Evolutionary conservation across 2,888 invertebrate genomes (phyloP).

Genomic region (Dyspetes luteomarginatus): DNA sequence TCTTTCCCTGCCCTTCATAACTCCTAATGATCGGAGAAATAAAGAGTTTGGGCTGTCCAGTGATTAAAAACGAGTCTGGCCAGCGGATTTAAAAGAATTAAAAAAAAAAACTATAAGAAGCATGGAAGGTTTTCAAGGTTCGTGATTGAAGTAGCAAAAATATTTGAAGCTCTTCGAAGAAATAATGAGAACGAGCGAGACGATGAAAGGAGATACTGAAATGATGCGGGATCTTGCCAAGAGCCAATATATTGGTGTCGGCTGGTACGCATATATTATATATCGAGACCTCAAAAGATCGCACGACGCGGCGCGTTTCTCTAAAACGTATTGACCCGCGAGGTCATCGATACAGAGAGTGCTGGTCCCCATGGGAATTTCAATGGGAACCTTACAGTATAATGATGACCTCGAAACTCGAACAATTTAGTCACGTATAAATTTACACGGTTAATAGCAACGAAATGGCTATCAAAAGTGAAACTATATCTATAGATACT

Average conservation of each 20-base stretch:
- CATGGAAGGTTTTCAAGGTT: too few species aligned
- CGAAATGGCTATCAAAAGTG: conserved; percentile 1
- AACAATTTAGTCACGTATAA: conserved; percentile 44
- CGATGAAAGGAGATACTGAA: conserved; percentile 4
- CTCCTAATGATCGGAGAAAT: conserved; percentile 41
- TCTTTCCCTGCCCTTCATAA: neutral
- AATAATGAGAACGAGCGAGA: neutral
- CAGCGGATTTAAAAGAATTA: too few species aligned
- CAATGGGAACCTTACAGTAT: too few species aligned
- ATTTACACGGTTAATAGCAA: conserved; percentile 49
- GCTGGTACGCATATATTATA: conserved; percentile 51
- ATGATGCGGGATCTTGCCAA: conserved; percentile 17
- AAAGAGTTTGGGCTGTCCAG: conserved; percentile 16
- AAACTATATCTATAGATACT: neutral
- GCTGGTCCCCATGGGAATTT: too few species aligned
- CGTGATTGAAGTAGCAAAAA: neutral
- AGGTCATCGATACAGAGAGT: conserved; percentile 47
- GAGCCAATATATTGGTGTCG: too few species aligned
- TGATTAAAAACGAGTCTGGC: conserved; percentile 30
- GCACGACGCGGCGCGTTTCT: conserved; percentile 56
- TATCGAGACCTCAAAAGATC: too few species aligned
- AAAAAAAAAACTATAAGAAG: too few species aligned
- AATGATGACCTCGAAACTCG: conserved; percentile 45
- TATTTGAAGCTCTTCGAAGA: neutral
- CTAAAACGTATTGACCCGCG: conserved; percentile 65